These are phyloP conservation scores for Melanaphis sacchari DNA, from an alignment of 1,140 invertebrate genomes.

Conservation along the genomic window DNA sequence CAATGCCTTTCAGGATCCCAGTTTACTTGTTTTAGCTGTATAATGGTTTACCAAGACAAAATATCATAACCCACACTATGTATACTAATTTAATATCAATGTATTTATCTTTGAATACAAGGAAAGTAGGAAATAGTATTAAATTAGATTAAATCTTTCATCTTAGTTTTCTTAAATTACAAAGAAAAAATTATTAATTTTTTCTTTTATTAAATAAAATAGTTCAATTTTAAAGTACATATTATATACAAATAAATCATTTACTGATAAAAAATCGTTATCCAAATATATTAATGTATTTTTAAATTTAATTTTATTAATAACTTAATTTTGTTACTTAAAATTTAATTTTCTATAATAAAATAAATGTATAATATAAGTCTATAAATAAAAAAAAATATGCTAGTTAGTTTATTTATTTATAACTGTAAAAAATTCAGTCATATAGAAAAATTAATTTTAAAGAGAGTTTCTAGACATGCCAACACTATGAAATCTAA, in stretches of 20 bases:
- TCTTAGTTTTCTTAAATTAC: neutral
- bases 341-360: neutral
- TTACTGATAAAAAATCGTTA: neutral
- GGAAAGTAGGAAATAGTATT: neutral
- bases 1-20: neutral
- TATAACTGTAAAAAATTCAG: neutral
- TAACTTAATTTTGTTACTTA: neutral
- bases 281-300: neutral
- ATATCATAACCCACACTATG: neutral
- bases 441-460: neutral
- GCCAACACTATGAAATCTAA: no score
- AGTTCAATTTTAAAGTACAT: neutral
- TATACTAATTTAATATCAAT: neutral
- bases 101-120: neutral
- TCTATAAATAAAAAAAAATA: neutral
- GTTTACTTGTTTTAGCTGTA: neutral
- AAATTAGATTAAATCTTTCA: constrained; percentile 9
- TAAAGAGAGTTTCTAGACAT: no score
- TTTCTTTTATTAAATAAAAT: neutral
- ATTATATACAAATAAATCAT: neutral
- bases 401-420: neutral
- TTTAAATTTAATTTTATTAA: neutral
- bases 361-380: neutral
- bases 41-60: neutral
- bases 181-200: neutral